Evolutionary conservation across 2,113 vertebrate species (phyloP).

Genomic region (Thryonomys swinderianus): DNA sequence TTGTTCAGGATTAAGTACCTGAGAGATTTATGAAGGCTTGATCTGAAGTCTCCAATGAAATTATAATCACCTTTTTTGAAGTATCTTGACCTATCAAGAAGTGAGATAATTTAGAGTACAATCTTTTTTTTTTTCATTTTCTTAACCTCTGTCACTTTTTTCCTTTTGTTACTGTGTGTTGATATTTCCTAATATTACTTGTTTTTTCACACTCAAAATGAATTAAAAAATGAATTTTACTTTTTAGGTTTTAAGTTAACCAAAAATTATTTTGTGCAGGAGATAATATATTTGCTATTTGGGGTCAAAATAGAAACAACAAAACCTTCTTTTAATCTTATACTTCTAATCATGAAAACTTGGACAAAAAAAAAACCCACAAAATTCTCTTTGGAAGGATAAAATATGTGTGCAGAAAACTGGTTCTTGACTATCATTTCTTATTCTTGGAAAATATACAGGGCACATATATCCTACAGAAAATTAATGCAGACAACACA

Average conservation of each 20-base stretch:
- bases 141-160: neutral
- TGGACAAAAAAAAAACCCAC: neutral
- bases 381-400: neutral
- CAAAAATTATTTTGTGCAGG: neutral
- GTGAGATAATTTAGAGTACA: neutral
- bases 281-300: neutral
- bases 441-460: neutral
- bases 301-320: neutral
- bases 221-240: neutral
- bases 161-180: neutral
- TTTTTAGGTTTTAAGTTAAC: neutral
- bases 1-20: neutral
- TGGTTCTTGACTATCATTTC: neutral
- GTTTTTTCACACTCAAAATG: neutral
- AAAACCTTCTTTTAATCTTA: neutral
- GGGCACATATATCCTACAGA: neutral
- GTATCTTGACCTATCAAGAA: neutral
- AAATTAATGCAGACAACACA: neutral
- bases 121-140: neutral
- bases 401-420: neutral
- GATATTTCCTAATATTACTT: neutral
- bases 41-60: slow-evolving; percentile 21
- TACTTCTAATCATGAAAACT: neutral
- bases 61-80: neutral
- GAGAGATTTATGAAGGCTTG: neutral